A percentile compares a stretch with the other conserved stretches of the same genome.
These are phyloP conservation scores for Procavia capensis DNA, from an alignment of 2,113 vertebrate genomes.

Conservation along the genomic window DNA sequence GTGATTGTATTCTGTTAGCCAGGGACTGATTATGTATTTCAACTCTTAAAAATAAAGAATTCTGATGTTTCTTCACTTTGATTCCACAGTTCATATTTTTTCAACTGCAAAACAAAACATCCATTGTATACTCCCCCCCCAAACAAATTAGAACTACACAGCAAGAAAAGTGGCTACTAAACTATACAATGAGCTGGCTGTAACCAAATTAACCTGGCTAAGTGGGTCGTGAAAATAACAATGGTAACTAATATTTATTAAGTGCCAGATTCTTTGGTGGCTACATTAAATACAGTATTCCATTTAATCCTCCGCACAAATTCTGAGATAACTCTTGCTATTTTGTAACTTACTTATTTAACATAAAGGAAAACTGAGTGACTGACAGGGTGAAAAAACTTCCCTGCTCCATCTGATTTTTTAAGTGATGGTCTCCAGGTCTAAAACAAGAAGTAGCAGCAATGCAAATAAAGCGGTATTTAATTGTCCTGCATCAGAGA, in stretches of 20 bases:
- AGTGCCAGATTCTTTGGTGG: background rate
- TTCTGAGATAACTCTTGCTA: background rate
- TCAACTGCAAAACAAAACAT: background rate
- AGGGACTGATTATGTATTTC: background rate
- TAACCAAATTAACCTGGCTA: background rate
- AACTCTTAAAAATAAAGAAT: background rate
- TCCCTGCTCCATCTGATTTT: background rate
- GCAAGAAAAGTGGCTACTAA: background rate
- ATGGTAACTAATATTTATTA: background rate
- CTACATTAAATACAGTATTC: background rate
- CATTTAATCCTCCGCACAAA: background rate
- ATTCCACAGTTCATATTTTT: background rate
- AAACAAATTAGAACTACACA: background rate
- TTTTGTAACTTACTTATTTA: background rate
- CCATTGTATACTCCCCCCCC: background rate
- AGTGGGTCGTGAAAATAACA: background rate
- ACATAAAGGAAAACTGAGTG: background rate
- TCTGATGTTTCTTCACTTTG: background rate
- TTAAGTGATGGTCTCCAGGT: background rate
- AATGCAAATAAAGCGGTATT: background rate
- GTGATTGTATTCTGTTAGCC: constrained; percentile 1
- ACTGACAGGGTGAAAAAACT: background rate
- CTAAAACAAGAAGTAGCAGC: background rate
- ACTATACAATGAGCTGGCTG: background rate
- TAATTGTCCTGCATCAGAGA: background rate